A percentile compares a stretch with the other conserved stretches of the same genome.
Evolutionary conservation across 2,113 vertebrate species (phyloP).

Genomic region (Vulpes vulpes): DNA sequence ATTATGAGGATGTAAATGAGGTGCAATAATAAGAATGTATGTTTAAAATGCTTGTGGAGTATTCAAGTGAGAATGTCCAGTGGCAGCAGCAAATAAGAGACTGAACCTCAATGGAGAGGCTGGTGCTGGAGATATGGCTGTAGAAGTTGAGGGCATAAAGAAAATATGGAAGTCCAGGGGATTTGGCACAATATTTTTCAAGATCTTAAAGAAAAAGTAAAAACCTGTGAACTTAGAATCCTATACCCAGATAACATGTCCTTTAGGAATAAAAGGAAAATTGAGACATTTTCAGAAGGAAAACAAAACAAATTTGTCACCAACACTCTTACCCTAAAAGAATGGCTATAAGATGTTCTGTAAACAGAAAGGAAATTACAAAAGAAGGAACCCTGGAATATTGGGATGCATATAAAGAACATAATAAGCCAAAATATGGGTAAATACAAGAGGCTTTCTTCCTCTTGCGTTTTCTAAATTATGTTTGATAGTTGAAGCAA

Average conservation of each 20-base stretch:
- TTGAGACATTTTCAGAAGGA: not conserved
- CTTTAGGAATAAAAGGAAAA: not conserved
- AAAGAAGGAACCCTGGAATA: not conserved
- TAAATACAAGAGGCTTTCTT: not conserved
- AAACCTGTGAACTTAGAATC: not conserved
- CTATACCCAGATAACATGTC: not conserved
- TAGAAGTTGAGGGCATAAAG: not conserved
- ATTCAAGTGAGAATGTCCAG: not conserved
- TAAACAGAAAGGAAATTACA: not conserved
- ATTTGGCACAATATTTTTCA: not conserved
- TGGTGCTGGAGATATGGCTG: not conserved
- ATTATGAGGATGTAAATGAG: not conserved
- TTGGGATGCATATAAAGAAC: not conserved
- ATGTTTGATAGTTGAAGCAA: not conserved
- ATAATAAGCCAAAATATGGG: not conserved
- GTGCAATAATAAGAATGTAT: not conserved
- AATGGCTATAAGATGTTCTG: not conserved
- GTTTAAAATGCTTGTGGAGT: not conserved
- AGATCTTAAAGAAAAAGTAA: not conserved
- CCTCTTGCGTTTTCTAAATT: constrained; percentile 3
- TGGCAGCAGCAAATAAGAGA: not conserved
- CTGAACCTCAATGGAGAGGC: not conserved
- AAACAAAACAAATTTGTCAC: not conserved
- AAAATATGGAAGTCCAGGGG: not conserved
- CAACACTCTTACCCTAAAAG: not conserved